A percentile compares a stretch with the other conserved stretches of the same genome.
These are phyloP conservation scores for Cerceris ruficornis DNA, from an alignment of 2,888 invertebrate genomes.

Conservation along the genomic window DNA sequence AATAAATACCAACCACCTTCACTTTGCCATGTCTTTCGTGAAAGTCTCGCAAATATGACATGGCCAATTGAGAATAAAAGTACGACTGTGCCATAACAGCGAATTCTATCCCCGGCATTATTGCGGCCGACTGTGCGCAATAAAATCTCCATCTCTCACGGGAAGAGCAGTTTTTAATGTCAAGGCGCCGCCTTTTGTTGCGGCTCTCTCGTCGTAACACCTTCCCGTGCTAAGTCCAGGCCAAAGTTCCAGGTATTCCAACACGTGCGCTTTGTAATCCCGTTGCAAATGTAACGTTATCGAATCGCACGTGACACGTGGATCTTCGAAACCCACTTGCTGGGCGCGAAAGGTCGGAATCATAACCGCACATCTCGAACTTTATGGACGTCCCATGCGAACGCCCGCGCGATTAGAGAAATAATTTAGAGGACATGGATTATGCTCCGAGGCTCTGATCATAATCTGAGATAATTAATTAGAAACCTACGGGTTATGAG, in stretches of 20 bases:
- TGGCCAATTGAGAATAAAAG: neutral
- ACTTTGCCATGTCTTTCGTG: too few species aligned
- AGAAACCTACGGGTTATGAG: too few species aligned
- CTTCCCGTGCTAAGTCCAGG: constrained; percentile 29
- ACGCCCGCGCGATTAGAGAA: neutral
- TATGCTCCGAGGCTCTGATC: too few species aligned
- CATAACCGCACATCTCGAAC: neutral
- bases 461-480: too few species aligned
- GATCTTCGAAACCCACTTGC: neutral
- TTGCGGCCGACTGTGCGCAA: constrained; percentile 15
- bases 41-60: too few species aligned
- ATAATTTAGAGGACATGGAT: too few species aligned
- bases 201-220: constrained; percentile 32
- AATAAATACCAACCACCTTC: too few species aligned
- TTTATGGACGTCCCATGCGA: neutral
- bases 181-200: constrained; percentile 57
- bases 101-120: constrained; percentile 2
- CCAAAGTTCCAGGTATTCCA: constrained; percentile 13
- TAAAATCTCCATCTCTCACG: constrained; percentile 27
- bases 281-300: constrained; percentile 1
- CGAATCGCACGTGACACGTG: neutral
- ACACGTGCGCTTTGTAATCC: constrained; percentile 6
- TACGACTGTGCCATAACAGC: neutral
- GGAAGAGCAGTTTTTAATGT: constrained; percentile 64
- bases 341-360: neutral